Base-by-base conservation (phyloP, 2,888 invertebrate genomes). In the Drosophila tripunctata region DNA sequence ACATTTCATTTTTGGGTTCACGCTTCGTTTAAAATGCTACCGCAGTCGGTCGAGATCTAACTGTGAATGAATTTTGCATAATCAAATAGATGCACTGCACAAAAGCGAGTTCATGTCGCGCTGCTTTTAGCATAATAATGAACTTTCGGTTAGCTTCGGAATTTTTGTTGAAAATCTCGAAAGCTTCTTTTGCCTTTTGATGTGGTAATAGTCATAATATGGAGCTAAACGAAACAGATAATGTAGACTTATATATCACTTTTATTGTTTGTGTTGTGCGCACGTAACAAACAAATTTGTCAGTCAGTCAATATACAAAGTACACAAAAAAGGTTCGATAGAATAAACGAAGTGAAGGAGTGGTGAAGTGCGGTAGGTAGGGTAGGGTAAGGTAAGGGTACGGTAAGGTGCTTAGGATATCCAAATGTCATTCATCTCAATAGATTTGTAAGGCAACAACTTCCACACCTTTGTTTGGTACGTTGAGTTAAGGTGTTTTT, bases 251-350 rank as follows among this genome's bases (percentile, higher is more conserved):
- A 65, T 45, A 30, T 51, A 33, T 55, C 62, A 57, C 43, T 17
- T 22, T 63, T 57, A 54, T 63, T 56, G 15, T 15, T 21, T 24
- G 47, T 27, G 31, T 64, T 44, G 45, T 40, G 38, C 14, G 44
- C 84, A 84, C 72, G 80, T 67, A 75, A 61, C 31, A 33, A 67
- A 67, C 52, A 48, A 66, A 86, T 83, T 83, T 86, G 78, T 86
- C 75, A 69, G 67, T 15, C 50, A 51, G 54, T 69, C 24, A 24
- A 7, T 21, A n/a, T 21, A 21, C 3, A 6, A 4, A 22, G 27
- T 27, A 48, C 58, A 48, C 31, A 38, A 43, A 48, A 27, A 61
- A 40, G 47, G 43, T 15, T 41, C n/a, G 27, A 36, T 24, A 51
- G 21, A 17, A 24, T 19, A 35, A 30, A 24, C 21, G 15, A n/a